Evolutionary conservation across 2,797 vertebrate genomes (phyloP).

Genomic region (Hybognathus amarus): DNA sequence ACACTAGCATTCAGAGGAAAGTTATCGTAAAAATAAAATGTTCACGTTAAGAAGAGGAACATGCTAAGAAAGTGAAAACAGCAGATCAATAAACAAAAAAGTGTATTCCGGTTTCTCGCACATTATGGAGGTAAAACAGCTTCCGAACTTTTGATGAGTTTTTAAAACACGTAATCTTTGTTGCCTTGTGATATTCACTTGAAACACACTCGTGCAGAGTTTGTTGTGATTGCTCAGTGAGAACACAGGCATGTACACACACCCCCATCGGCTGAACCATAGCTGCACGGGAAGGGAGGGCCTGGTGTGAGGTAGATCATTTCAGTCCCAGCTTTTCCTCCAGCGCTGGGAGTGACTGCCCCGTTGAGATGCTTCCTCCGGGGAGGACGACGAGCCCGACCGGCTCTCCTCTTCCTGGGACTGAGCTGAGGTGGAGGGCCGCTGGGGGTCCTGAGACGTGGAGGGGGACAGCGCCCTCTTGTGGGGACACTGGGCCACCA

Average conservation of each 20-base stretch:
- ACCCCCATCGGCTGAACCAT: slow-evolving; percentile 64
- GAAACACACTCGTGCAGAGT: not conserved
- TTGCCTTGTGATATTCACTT: slow-evolving; percentile 11
- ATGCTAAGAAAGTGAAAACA: not conserved
- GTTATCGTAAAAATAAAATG: not conserved
- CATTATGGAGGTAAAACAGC: not conserved
- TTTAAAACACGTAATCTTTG: not conserved
- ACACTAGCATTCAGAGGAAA: not conserved
- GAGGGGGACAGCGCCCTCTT: slow-evolving; percentile 83
- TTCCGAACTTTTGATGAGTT: not conserved
- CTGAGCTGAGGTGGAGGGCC: slow-evolving; percentile 75
- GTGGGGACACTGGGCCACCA: slow-evolving; percentile 94
- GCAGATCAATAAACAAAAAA: not conserved
- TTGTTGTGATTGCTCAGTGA: slow-evolving; percentile 30
- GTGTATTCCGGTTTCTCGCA: not conserved
- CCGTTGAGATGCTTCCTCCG: slow-evolving; percentile 74
- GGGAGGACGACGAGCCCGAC: slow-evolving; percentile 78
- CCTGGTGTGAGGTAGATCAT: slow-evolving; percentile 81
- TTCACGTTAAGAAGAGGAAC: not conserved
- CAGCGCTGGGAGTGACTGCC: slow-evolving; percentile 71
- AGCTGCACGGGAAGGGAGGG: slow-evolving; percentile 72
- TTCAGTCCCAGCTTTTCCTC: slow-evolving; percentile 76
- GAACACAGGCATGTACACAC: slow-evolving; percentile 49
- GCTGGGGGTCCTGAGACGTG: slow-evolving; percentile 86
- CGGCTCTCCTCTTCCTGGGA: slow-evolving; percentile 83